Evolutionary conservation across 2,797 vertebrate genomes (phyloP).

Genomic region (Eulemur albifrons): DNA sequence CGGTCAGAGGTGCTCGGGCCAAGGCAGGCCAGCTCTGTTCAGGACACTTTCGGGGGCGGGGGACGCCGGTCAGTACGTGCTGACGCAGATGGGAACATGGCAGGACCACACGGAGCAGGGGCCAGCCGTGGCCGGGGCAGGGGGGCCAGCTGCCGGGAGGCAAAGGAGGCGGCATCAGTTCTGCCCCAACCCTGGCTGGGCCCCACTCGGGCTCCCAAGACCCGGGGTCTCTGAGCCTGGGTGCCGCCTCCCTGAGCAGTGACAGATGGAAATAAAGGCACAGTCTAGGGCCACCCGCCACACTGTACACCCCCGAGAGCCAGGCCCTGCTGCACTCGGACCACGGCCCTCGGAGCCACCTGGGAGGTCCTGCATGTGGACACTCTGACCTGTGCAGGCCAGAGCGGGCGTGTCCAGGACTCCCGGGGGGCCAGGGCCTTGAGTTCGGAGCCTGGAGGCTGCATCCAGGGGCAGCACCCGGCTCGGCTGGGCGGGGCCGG

Average conservation of each 20-base stretch:
- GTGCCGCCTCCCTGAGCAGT: background rate
- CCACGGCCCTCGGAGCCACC: fast-evolving
- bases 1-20: background rate
- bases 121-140: too few relatives aligned
- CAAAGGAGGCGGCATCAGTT: background rate
- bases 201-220: slow-evolving; percentile 37
- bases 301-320: slow-evolving; percentile 65
- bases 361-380: background rate
- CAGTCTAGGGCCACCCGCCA: slow-evolving; percentile 25
- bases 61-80: fast-evolving
- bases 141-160: background rate
- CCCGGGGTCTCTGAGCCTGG: background rate
- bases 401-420: fast-evolving
- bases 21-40: background rate
- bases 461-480: fast-evolving
- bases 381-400: background rate
- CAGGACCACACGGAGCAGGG: background rate
- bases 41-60: background rate
- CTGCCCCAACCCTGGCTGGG: background rate
- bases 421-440: fast-evolving
- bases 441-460: background rate
- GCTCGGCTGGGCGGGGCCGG: background rate
- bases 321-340: slow-evolving; percentile 39
- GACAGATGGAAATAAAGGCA: slow-evolving; percentile 25
- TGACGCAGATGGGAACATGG: background rate